phyloP scores from a whole-genome alignment of 2,113 vertebrate species.

The Eupsittula cactorum region DNA sequence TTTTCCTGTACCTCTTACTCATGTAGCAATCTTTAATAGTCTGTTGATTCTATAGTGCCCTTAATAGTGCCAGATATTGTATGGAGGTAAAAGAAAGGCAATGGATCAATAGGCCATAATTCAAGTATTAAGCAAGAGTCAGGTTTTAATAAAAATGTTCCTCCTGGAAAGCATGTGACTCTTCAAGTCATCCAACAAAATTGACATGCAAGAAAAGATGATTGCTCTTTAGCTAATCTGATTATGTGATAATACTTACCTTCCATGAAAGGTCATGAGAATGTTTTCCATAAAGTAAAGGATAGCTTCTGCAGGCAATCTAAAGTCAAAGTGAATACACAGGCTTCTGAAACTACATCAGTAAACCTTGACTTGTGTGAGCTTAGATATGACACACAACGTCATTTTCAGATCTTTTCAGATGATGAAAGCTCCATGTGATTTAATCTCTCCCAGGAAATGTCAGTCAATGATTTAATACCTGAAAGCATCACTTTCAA shows the following conservation, averaged over 20 bases:
- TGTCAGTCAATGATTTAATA: conserved; percentile 7
- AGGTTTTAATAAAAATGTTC: background rate
- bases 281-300: background rate
- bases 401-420: background rate
- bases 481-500: background rate
- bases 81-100: background rate
- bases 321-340: background rate
- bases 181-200: background rate
- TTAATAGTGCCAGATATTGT: background rate
- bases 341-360: background rate
- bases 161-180: background rate
- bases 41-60: background rate
- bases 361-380: background rate
- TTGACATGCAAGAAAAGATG: background rate
- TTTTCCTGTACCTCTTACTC: background rate
- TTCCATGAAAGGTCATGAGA: background rate
- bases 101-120: background rate
- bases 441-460: conserved; percentile 9
- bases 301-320: background rate
- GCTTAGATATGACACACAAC: background rate
- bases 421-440: background rate
- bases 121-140: background rate
- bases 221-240: background rate
- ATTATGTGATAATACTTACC: background rate
- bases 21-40: background rate